Conservation (phyloP, 2,113 vertebrate genomes). For the Orcinus orca region DNA sequence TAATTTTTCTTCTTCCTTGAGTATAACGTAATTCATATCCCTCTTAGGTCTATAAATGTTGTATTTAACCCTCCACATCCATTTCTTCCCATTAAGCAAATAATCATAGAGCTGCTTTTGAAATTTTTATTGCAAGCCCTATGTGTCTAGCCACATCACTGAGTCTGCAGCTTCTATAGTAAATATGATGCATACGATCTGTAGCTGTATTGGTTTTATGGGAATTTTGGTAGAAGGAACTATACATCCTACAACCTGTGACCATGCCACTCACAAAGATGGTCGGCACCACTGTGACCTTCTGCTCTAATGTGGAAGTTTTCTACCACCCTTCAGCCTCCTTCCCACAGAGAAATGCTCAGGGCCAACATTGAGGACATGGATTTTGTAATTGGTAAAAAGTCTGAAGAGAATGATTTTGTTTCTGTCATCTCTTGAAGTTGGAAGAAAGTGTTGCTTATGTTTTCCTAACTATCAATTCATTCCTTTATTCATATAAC, state of each 20-base stretch:
- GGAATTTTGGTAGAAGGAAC: too few relatives aligned
- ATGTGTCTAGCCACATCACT: background rate
- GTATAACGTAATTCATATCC: background rate
- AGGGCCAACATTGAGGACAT: background rate
- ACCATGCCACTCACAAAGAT: too few relatives aligned
- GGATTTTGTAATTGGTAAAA: background rate
- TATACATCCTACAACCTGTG: background rate
- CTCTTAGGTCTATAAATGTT: background rate
- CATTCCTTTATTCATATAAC: background rate
- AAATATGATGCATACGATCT: fast-evolving
- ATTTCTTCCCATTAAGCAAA: background rate
- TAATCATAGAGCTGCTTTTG: background rate
- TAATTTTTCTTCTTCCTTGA: background rate
- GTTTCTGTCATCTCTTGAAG: background rate
- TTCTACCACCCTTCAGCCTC: background rate
- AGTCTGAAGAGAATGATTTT: background rate
- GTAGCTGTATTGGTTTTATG: background rate
- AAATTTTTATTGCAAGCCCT: background rate
- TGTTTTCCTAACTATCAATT: background rate
- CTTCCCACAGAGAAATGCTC: background rate
- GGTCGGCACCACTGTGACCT: background rate
- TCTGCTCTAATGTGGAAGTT: background rate
- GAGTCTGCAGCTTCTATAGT: background rate
- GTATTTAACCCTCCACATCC: too few relatives aligned
- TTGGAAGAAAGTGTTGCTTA: background rate